Evolutionary conservation across 1,140 invertebrate species (phyloP).

Genomic region (Pseudomyrmex pallidus): DNA sequence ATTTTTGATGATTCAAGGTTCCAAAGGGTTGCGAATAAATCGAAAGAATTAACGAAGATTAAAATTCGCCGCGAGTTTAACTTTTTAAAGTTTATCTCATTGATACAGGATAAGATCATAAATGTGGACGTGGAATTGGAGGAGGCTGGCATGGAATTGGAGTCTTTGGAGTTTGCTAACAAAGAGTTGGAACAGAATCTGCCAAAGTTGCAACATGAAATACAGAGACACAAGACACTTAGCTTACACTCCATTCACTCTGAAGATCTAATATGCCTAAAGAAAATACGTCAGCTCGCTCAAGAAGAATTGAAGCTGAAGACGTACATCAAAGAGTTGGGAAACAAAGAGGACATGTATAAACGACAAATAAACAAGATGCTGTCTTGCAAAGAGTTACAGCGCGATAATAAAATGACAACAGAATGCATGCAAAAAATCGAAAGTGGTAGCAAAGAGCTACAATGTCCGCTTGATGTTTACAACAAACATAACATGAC

Average conservation of each 20-base stretch:
- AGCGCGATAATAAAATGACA: slow-evolving; percentile 31
- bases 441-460: slow-evolving; percentile 29
- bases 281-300: slow-evolving; percentile 76
- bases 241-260: slow-evolving; percentile 78
- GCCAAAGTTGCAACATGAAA: slow-evolving; percentile 68
- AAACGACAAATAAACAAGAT: slow-evolving; percentile 75
- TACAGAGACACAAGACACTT: slow-evolving; percentile 54
- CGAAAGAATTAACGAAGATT: too few species aligned
- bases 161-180: slow-evolving; percentile 74
- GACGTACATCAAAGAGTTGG: slow-evolving; percentile 75
- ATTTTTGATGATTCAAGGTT: slow-evolving; percentile 2
- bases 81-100: neutral
- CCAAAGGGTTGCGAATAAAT: too few species aligned
- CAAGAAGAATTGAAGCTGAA: slow-evolving; percentile 78
- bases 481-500: slow-evolving; percentile 6
- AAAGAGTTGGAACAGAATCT: slow-evolving; percentile 74
- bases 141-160: slow-evolving; percentile 76
- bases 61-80: neutral
- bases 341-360: slow-evolving; percentile 73
- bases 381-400: slow-evolving; percentile 56
- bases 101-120: slow-evolving; percentile 80
- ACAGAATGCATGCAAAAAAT: slow-evolving; percentile 31
- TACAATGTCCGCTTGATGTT: slow-evolving; percentile 28
- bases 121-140: slow-evolving; percentile 78
- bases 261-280: slow-evolving; percentile 77